Evolutionary conservation across 2,797 vertebrate species (phyloP).

Genomic region (Petrocephalus schoutedeni): DNA sequence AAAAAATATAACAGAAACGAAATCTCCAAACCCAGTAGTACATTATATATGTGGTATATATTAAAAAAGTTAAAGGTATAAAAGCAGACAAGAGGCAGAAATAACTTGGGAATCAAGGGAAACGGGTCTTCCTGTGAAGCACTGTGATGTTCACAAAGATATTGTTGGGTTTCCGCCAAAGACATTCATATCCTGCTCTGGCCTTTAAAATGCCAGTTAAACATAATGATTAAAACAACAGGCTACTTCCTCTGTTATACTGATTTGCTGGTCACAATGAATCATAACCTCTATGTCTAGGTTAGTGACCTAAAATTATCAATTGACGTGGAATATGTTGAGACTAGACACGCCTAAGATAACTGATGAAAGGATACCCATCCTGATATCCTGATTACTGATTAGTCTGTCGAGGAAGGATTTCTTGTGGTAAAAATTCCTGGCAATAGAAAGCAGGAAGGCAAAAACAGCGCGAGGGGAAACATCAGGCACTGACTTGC

Average conservation of each 20-base stretch:
- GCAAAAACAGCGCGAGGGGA: background rate
- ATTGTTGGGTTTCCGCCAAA: background rate
- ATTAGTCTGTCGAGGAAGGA: background rate
- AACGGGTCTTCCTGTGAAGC: background rate
- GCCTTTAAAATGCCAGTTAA: background rate
- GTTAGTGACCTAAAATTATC: background rate
- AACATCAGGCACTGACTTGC: background rate
- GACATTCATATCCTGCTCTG: background rate
- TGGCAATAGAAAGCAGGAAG: background rate
- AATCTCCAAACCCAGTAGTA: background rate
- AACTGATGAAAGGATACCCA: slow-evolving; percentile 1
- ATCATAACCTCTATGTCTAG: background rate
- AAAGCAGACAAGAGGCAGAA: background rate
- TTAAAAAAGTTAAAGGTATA: background rate
- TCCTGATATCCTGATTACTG: background rate
- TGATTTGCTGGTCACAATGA: background rate
- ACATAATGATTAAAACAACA: background rate
- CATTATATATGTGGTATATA: background rate
- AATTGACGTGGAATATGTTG: background rate
- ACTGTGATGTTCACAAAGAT: background rate
- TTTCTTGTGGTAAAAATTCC: background rate
- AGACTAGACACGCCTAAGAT: background rate
- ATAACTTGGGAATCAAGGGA: background rate
- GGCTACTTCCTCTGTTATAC: background rate
- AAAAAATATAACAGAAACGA: background rate